A percentile compares a stretch with the other conserved stretches of the same genome.
These are phyloP conservation scores for Salmo trutta DNA, from an alignment of 2,797 vertebrate species.

Conservation along the genomic window DNA sequence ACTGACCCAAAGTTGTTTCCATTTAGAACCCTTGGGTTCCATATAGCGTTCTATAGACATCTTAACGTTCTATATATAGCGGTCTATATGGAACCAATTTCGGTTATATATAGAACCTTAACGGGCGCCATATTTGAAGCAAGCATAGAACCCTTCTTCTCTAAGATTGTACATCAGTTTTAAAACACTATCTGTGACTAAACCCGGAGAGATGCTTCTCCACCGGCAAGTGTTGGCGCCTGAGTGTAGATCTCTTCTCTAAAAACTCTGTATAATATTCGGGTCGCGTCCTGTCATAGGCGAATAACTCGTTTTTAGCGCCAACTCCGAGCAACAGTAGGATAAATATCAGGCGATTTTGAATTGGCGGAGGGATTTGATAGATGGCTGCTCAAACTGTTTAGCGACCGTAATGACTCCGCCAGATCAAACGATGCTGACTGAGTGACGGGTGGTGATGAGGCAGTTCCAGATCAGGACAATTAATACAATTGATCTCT, in stretches of 20 bases:
- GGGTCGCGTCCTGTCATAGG: conserved; percentile 17
- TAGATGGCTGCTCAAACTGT: conserved; percentile 1
- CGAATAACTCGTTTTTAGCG: conserved; percentile 27
- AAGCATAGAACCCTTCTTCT: too few species aligned
- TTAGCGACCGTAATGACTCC: not conserved
- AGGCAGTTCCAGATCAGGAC: conserved; percentile 16
- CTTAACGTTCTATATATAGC: too few species aligned
- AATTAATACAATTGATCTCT: conserved; percentile 10
- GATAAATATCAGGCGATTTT: not conserved
- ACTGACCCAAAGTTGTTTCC: too few species aligned
- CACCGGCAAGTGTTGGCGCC: not conserved
- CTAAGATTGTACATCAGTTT: not conserved
- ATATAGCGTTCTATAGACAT: too few species aligned
- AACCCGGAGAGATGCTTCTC: not conserved
- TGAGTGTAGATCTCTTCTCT: too few species aligned
- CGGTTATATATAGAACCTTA: too few species aligned
- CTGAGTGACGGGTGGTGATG: not conserved
- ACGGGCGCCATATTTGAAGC: too few species aligned
- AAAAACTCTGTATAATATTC: conserved; percentile 9
- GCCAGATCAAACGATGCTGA: not conserved
- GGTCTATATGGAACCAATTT: too few species aligned
- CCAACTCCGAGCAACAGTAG: not conserved
- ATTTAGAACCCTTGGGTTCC: too few species aligned
- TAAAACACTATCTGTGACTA: not conserved
- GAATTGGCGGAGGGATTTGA: conserved; percentile 8